Conservation (phyloP, 1,140 invertebrate species). For the Caerostris extrusa region DNA sequence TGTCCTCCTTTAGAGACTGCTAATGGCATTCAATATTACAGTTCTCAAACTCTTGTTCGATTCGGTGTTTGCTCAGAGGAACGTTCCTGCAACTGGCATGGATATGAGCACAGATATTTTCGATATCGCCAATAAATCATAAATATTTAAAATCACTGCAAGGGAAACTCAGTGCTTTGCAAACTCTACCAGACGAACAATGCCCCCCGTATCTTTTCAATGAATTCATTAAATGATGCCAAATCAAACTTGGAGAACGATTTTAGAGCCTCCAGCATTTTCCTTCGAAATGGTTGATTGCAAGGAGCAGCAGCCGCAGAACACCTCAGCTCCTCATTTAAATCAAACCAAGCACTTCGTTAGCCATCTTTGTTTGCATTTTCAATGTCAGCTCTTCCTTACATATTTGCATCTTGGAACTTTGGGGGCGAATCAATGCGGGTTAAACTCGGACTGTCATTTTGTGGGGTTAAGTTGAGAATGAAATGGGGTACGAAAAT, state of each 20-base stretch:
- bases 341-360: slow-evolving; percentile 56
- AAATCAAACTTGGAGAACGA: slow-evolving; percentile 64
- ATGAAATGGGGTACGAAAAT: not conserved
- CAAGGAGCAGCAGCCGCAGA: slow-evolving; percentile 8
- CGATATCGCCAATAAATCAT: slow-evolving; percentile 50
- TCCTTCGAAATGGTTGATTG: slow-evolving; percentile 44
- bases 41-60: not conserved
- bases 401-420: slow-evolving; percentile 72
- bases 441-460: slow-evolving; percentile 50
- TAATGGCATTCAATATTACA: not conserved
- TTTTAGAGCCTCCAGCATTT: slow-evolving; percentile 62
- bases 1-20: no score
- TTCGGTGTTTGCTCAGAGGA: not conserved
- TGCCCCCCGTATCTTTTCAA: slow-evolving; percentile 46
- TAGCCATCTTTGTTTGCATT: slow-evolving; percentile 71
- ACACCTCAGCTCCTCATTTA: slow-evolving; percentile 54
- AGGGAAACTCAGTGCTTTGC: not conserved
- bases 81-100: not conserved
- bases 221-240: slow-evolving; percentile 64
- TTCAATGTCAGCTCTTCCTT: slow-evolving; percentile 68
- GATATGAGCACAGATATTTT: not conserved
- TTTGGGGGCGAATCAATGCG: slow-evolving; percentile 50
- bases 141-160: slow-evolving; percentile 55
- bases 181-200: not conserved
- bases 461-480: slow-evolving; percentile 35